phyloP scores from a whole-genome alignment of 2,888 invertebrate species.

The Ptychoptera albimana region DNA sequence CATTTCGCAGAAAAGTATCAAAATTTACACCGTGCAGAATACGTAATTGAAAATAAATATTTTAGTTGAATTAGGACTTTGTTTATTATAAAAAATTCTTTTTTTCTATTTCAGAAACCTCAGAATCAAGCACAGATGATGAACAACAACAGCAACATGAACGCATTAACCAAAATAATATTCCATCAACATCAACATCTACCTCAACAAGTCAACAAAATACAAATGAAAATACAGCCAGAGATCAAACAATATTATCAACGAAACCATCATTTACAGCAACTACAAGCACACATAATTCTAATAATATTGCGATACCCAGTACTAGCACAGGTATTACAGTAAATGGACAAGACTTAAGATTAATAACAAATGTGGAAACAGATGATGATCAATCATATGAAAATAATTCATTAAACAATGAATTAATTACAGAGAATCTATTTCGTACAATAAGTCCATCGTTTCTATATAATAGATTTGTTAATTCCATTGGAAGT shows the following conservation, averaged over 20 bases:
- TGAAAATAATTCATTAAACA: constrained; percentile 6
- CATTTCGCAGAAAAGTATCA: constrained; percentile 1
- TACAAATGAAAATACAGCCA: too few species aligned
- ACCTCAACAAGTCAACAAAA: too few species aligned
- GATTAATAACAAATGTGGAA: constrained; percentile 39
- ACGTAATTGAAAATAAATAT: too few species aligned
- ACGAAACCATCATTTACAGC: too few species aligned
- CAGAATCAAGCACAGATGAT: constrained; percentile 4
- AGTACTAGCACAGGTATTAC: constrained; percentile 47
- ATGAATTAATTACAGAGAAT: neutral
- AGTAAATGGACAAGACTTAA: constrained; percentile 26
- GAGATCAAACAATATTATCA: too few species aligned
- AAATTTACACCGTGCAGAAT: too few species aligned
- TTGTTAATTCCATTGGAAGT: too few species aligned
- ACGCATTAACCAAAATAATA: constrained; percentile 1
- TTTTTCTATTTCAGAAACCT: neutral
- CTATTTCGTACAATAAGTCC: too few species aligned
- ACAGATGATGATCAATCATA: constrained; percentile 43
- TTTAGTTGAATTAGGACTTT: too few species aligned
- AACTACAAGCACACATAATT: neutral
- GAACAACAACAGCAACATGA: constrained; percentile 2
- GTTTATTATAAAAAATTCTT: neutral
- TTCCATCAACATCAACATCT: neutral
- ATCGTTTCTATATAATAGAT: too few species aligned
- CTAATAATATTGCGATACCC: constrained; percentile 36